Evolutionary conservation across 2,888 invertebrate genomes (phyloP).

Genomic region (Ametastegia equiseti): DNA sequence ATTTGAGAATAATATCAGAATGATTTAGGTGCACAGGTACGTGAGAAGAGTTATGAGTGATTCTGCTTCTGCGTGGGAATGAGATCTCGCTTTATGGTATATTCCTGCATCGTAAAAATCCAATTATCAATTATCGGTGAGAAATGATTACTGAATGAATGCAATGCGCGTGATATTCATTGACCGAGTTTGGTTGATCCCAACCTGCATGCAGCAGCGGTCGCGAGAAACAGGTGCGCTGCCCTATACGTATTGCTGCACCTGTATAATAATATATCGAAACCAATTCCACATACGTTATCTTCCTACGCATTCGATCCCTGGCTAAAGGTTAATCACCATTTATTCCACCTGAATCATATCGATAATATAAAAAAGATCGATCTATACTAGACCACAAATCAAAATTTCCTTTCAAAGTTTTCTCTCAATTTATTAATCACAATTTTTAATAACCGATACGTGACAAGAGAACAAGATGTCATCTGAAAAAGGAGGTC

Average conservation of each 20-base stretch:
- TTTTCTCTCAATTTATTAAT: too few species aligned
- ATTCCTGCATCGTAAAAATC: neutral
- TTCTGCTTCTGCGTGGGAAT: slow-evolving; percentile 13
- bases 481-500: too few species aligned
- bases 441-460: too few species aligned
- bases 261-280: slow-evolving; percentile 25
- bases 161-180: slow-evolving; percentile 6
- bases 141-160: slow-evolving; percentile 21
- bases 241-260: neutral
- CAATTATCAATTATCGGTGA: slow-evolving; percentile 16
- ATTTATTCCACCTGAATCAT: neutral
- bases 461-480: too few species aligned
- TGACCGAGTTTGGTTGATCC: slow-evolving; percentile 45
- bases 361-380: neutral
- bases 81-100: neutral
- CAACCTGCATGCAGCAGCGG: neutral
- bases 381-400: too few species aligned
- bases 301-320: slow-evolving; percentile 8
- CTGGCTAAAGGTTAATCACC: slow-evolving; percentile 8
- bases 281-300: neutral
- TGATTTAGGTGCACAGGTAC: neutral
- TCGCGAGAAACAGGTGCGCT: slow-evolving; percentile 21
- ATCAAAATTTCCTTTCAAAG: too few species aligned
- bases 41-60: too few species aligned
- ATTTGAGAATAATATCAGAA: neutral